A percentile compares a stretch with the other conserved stretches of the same genome.
phyloP scores from a whole-genome alignment of 2,797 vertebrate species.

The Sorex maritimensis region DNA sequence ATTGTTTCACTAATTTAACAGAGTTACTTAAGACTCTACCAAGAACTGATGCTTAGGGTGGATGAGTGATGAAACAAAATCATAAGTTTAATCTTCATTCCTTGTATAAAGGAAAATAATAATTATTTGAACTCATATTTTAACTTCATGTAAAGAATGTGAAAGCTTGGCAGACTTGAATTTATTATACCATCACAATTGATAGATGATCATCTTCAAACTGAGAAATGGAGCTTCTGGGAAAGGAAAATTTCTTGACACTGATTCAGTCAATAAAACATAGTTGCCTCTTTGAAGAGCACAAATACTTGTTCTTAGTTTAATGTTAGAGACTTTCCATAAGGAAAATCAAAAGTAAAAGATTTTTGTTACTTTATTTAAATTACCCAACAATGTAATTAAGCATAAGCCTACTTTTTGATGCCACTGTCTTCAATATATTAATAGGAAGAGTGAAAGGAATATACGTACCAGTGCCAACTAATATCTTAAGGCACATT shows the following conservation, averaged over 20 bases:
- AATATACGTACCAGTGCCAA: not conserved
- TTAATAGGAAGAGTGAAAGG: not conserved
- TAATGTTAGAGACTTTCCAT: not conserved
- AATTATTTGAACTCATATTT: constrained; percentile 54
- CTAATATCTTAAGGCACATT: not conserved
- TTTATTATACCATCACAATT: constrained; percentile 41
- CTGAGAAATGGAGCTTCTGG: not conserved
- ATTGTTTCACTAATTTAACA: constrained; percentile 26
- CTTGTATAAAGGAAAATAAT: constrained; percentile 38
- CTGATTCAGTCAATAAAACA: constrained; percentile 47
- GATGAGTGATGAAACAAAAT: not conserved
- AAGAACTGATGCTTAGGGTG: not conserved
- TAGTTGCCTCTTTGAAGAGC: not conserved
- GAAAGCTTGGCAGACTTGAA: constrained; percentile 6
- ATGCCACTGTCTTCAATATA: not conserved
- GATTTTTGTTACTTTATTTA: not conserved
- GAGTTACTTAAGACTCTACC: not conserved
- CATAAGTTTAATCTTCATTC: constrained; percentile 16
- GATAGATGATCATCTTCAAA: constrained; percentile 49
- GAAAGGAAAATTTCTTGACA: constrained; percentile 13
- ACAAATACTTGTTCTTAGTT: not conserved
- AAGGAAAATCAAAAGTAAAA: not conserved
- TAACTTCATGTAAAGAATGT: not conserved
- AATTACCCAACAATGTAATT: not conserved
- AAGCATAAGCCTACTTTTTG: not conserved